Evolutionary conservation across 2,797 vertebrate genomes (phyloP), one percentile per base, ranked within the genome.

Genomic region (Helostoma temminkii): DNA sequence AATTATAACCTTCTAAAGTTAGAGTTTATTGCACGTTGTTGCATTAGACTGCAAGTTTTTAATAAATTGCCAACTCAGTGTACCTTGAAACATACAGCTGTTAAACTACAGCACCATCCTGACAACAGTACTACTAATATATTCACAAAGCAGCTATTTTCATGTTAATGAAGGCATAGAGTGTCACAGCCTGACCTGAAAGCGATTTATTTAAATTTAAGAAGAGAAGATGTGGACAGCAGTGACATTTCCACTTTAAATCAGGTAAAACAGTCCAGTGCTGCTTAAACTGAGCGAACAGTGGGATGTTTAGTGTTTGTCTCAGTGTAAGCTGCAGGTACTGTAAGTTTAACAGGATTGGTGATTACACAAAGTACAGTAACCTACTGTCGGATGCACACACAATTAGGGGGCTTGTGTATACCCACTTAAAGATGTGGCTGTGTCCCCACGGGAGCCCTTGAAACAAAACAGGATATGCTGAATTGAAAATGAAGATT

Each of bases 121-220:
- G 53, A 54, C 42, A 55, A 37, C 37, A 10, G 5, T 39, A 41
- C 46, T 32, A 42, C 19, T 66, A 21, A 69, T 26, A 42, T 42
- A n/a, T 42, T 68, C 42, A 62, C 45, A 69, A 76, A 72, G 64
- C 25, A 68, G 41, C n/a, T 43, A 37, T 57, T 59, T 60, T 30
- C 19, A 64, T 42, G 65, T 59, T 34, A 46, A 66, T 42, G 21
- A 8, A 3, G 21, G 47, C n/a, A 9, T n/a, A 19, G 43, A 54
- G 15, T 58, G 30, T 43, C 41, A 55, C 11, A 53, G n/a, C 28
- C n/a, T 49, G 61, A 76, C 55, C 52, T 41, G 65, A 15, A 36
- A 24, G 45, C 15, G 47, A 48, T 74, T 64, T 18, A 63, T 74
- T 76, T 57, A 45, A 32, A 59, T 80, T 77, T n/a, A 60, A 67